phyloP scores from a whole-genome alignment of 2,888 invertebrate genomes.

The Dasypogon diadema region DNA sequence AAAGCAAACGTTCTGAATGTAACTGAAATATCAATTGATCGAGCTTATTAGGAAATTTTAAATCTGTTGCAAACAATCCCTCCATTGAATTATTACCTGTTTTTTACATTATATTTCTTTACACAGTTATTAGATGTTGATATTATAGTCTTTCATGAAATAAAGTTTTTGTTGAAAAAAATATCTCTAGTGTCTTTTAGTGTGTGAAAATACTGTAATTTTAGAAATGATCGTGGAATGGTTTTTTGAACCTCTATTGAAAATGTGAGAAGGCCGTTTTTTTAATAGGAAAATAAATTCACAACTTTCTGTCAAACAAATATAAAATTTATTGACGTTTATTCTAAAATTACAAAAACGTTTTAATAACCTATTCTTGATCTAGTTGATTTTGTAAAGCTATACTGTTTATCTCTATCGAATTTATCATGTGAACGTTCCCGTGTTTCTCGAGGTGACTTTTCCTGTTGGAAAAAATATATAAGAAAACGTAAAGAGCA shows the following conservation, averaged over 20 bases:
- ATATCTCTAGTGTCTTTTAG: background rate
- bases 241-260: no score
- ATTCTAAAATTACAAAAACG: slow-evolving; percentile 36
- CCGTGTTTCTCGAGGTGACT: slow-evolving; percentile 77
- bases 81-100: background rate
- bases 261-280: no score
- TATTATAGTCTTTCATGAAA: background rate
- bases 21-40: slow-evolving; percentile 2
- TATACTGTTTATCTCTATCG: slow-evolving; percentile 83
- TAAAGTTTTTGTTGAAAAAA: background rate
- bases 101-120: background rate
- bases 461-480: slow-evolving; percentile 74
- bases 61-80: background rate
- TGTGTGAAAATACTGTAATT: background rate
- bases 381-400: slow-evolving; percentile 72
- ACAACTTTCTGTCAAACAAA: slow-evolving; percentile 38
- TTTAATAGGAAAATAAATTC: no score
- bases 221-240: no score
- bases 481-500: slow-evolving; percentile 50
- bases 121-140: background rate
- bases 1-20: background rate
- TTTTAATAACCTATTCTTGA: slow-evolving; percentile 63
- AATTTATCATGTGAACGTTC: slow-evolving; percentile 82
- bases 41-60: slow-evolving; percentile 34
- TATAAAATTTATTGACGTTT: slow-evolving; percentile 50